Base-by-base conservation (phyloP, 2,888 invertebrate species). In the Lasioglossum zephyrum region DNA sequence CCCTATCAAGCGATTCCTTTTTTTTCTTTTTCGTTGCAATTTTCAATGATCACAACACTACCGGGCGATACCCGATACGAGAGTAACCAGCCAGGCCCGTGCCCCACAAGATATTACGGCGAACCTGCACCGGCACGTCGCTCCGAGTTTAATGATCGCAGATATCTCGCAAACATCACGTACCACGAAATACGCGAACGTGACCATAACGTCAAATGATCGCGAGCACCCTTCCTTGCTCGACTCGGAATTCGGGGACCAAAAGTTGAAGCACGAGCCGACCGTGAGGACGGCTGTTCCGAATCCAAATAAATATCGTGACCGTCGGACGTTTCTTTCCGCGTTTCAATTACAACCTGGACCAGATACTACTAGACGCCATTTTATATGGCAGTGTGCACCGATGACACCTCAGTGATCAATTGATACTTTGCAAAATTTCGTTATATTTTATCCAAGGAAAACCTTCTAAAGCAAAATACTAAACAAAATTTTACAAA, bases 101-200 rank as follows among this genome's bases (percentile, higher is more conserved):
- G 41, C 4, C 39, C 49, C 63, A 18, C 69, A 77, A 80, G 85
- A 82, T 82, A 74, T 69, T 26, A 26, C 39, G 49, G 26, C 44
- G 70, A 72, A 18, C 70, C 75, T n/a, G 73, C 75, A 26, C 75
- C 70, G 57, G 84, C 88, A 89, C 86, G 83, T 87, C 80, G 85
- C 81, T 69, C 49, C 74, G 81, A 90, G 91, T 93, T 94, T 93
- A 94, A 94, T 93, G 93, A 94, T 93, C 90, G 91, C 87, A 86
- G 90, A 90, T 92, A 91, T 91, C 88, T 90, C 91, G 90, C 93
- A 94, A 94, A 93, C 92, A 94, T 94, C 94, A 94, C 94, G 94
- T 94, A 92, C 90, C 88, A 88, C 90, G 92, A 93, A 94, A 94
- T 92, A 93, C 92, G 92, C 91, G 92, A 87, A 94, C 94, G 94